A percentile compares a stretch with the other conserved stretches of the same genome.
Evolutionary conservation across 2,113 vertebrate species (phyloP).

Genomic region (Eurystomus gularis): DNA sequence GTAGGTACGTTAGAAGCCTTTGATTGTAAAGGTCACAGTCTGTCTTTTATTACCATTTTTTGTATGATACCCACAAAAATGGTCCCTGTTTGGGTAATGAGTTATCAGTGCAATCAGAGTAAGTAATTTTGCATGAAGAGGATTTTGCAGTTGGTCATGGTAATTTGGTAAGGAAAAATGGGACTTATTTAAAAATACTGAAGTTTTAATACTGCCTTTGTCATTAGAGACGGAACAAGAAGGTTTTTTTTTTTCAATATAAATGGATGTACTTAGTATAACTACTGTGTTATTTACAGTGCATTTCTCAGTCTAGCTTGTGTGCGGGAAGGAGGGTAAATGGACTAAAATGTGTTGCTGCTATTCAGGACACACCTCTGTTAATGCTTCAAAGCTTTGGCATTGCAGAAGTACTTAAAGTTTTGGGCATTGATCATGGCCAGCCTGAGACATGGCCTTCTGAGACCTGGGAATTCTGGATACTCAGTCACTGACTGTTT

Average conservation of each 20-base stretch:
- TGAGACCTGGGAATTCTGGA: not conserved
- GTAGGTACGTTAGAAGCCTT: not conserved
- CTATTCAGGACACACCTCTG: not conserved
- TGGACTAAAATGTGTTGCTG: not conserved
- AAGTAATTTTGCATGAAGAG: not conserved
- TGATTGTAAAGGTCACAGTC: not conserved
- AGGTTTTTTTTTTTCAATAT: not conserved
- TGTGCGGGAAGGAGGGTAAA: not conserved
- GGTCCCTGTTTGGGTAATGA: not conserved
- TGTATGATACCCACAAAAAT: not conserved
- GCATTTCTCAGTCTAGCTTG: not conserved
- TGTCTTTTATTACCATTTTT: not conserved
- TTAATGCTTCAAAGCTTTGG: not conserved
- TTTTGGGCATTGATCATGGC: not conserved
- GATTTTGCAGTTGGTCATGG: not conserved
- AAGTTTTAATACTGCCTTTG: not conserved
- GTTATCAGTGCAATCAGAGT: not conserved
- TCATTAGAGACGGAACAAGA: not conserved
- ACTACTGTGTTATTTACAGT: not conserved
- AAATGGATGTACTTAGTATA: not conserved
- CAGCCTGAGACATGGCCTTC: not conserved
- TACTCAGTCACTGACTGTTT: not conserved
- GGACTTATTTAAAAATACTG: not conserved
- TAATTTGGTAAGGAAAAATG: not conserved
- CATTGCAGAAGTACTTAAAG: not conserved